A percentile compares a stretch with the other conserved stretches of the same genome.
Conservation (phyloP, 2,888 invertebrate species). For the Parascotia fuliginaria region DNA sequence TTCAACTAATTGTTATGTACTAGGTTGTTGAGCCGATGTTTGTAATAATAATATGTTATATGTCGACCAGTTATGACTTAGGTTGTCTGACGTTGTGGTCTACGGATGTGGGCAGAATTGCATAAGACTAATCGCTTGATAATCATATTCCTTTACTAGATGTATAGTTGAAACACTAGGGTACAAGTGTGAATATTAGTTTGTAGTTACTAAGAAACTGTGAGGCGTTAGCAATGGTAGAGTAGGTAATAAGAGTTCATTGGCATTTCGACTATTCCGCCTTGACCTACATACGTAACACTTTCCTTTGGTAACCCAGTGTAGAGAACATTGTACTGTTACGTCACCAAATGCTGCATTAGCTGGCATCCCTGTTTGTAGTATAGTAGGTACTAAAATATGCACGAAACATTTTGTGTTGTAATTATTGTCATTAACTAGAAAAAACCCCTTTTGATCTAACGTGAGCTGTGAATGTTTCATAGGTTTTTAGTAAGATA, state of each 20-base stretch:
- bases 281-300: neutral
- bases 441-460: neutral
- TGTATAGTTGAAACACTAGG: slow-evolving; percentile 6
- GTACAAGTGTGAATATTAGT: no score
- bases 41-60: neutral
- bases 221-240: neutral
- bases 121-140: slow-evolving; percentile 36
- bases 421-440: neutral
- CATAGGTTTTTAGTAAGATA: no score
- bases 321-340: neutral
- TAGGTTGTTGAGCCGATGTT: slow-evolving; percentile 14
- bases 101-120: slow-evolving; percentile 20
- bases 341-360: neutral
- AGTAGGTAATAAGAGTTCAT: neutral
- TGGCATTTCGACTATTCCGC: slow-evolving; percentile 1
- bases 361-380: neutral
- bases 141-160: slow-evolving; percentile 83
- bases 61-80: neutral
- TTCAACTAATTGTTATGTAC: slow-evolving; percentile 14
- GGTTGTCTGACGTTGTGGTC: slow-evolving; percentile 1
- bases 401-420: slow-evolving; percentile 1
- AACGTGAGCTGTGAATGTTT: neutral
- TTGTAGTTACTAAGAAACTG: neutral
- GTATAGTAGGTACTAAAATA: slow-evolving; percentile 1
- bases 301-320: neutral